Base-by-base conservation (phyloP, 2,888 invertebrate species). In the Nomada goodeniana region DNA sequence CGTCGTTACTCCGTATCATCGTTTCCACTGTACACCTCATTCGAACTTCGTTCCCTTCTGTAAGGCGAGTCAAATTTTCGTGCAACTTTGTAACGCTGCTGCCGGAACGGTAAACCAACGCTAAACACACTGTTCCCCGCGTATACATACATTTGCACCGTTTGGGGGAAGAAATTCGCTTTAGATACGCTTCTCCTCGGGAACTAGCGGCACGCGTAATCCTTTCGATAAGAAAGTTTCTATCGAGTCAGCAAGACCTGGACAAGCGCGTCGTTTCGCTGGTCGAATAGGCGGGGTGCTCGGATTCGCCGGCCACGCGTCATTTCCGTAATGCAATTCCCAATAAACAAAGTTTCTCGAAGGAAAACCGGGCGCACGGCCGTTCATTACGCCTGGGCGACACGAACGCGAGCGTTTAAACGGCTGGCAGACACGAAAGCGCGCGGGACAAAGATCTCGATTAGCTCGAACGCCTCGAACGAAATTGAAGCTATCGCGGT, bases 291-390 rank as follows among this genome's bases (percentile, higher is more conserved):
- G 26, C 2, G 26, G 26, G 26, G 26, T n/a, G 13, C 50, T n/a
- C 50, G 53, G 63, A 64, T 61, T 44, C 69, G 36, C n/a, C 36
- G 52, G 57, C 53, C 57, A 55, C 76, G 65, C 72, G 60, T 77
- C 82, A 75, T 82, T 83, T 78, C 74, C 83, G 68, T 78, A 78
- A 82, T 79, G 82, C 36, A n/a, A 63, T 69, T 59, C 70, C 67
- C 69, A 67, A 82, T 77, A 74, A 76, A 76, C 82, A 76, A 78
- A 82, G 78, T 82, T 83, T 59, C 55, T 65, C 53, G 55, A 10
- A 50, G 80, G 57, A 75, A 80, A 80, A 75, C 42, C 74, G 57
- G 20, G 59, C 44, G 53, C 55, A 65, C 69, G 60, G 53, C 42
- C 63, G 60, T 80, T 75, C 69, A n/a, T 80, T 79, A 63, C 18